A percentile compares a stretch with the other conserved stretches of the same genome.
Conservation (phyloP, 2,113 vertebrate species). For the Stictonetta naevosa region DNA sequence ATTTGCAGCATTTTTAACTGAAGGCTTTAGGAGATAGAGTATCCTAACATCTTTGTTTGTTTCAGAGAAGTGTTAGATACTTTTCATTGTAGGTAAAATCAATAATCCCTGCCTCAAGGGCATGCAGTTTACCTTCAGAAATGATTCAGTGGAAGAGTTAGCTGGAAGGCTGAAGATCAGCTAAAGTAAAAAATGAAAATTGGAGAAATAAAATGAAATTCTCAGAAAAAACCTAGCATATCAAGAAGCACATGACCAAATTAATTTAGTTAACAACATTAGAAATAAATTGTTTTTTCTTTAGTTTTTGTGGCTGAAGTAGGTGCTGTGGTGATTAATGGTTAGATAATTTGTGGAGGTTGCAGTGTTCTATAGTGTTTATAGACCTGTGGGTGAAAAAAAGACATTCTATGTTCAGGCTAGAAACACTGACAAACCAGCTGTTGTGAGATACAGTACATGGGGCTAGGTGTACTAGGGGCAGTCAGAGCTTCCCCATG, state of each 20-base stretch:
- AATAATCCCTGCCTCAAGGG: background rate
- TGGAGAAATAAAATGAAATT: background rate
- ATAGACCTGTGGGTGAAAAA: background rate
- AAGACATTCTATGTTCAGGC: background rate
- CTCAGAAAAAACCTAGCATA: background rate
- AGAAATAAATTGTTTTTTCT: background rate
- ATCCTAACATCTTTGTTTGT: background rate
- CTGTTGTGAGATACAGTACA: background rate
- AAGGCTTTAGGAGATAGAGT: background rate
- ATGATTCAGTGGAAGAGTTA: background rate
- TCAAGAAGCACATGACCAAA: background rate
- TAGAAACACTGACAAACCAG: background rate
- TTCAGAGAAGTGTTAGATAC: background rate
- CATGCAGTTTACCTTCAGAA: background rate
- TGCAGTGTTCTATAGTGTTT: background rate
- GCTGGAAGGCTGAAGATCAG: background rate
- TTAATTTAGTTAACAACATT: background rate
- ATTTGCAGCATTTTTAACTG: background rate
- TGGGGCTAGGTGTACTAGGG: background rate
- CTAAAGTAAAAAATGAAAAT: background rate
- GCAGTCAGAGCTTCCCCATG: background rate
- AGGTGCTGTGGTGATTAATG: background rate
- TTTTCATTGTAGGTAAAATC: background rate
- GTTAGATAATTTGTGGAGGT: background rate
- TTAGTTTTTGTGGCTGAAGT: background rate